phyloP scores from a whole-genome alignment of 2,888 invertebrate genomes.

The Dryomyza anilis region DNA sequence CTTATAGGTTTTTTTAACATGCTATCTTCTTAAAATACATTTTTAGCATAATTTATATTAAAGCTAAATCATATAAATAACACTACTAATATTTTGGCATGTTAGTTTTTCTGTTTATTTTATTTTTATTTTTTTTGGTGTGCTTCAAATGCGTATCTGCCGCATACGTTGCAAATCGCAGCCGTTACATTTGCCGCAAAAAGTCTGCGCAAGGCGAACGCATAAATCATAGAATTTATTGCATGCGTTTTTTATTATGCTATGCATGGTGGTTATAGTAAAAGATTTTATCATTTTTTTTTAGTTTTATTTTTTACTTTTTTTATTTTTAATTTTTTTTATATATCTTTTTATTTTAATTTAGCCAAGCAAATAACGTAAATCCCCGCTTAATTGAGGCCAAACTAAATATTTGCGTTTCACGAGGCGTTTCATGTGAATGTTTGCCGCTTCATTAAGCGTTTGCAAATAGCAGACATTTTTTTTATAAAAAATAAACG shows the following conservation, averaged over 20 bases:
- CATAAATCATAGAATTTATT: conserved; percentile 20
- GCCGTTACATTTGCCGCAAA: not conserved
- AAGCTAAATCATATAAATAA: no score
- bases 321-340: not conserved
- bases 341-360: not conserved
- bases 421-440: not conserved
- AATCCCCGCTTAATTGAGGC: not conserved
- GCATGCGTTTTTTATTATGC: no score
- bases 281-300: no score
- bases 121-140: no score
- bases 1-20: no score
- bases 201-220: not conserved
- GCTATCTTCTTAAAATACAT: no score
- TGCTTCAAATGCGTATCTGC: conserved; percentile 1
- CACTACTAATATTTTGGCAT: no score
- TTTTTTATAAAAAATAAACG: no score
- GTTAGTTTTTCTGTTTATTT: no score
- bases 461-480: no score
- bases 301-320: conserved; percentile 1
- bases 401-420: not conserved
- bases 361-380: not conserved
- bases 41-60: no score
- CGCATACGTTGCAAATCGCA: conserved; percentile 4
- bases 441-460: not conserved
- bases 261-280: no score